Evolutionary conservation across 2,797 vertebrate species (phyloP), one percentile per base, ranked within the genome.

Genomic region (Muscicapa comitata): DNA sequence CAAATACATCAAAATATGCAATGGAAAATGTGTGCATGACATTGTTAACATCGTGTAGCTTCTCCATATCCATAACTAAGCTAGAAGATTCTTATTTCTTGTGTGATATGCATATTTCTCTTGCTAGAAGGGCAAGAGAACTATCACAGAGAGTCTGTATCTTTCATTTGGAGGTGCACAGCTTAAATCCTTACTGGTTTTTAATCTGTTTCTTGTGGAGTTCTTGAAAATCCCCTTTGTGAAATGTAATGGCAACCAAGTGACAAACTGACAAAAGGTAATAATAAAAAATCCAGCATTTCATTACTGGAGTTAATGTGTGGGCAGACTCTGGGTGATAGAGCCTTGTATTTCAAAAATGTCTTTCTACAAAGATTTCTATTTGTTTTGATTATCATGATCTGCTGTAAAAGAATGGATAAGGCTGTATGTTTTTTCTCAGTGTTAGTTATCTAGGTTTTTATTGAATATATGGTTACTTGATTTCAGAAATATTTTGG

Each of bases 81-180:
- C 90, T 94, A 75, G 94, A 91, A 84, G 90, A 95, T 93, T 95
- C 91, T 97, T 95, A 95, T 93, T 98, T 98, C 92, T 97, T 93
- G 71, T 90, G 42, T 28, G 20, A 93, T 89, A 53, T 79, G 50
- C 47, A 26, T 90, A 90, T 67, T 95, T 63, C 71, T 78, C 59
- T 70, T 94, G 80, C 90, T 96, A 78, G 89, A 86, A 97, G 82
- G 86, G 58, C 73, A 93, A 86, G 91, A 77, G 45, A 73, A 71
- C 75, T 88, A 83, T 79, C 85, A 67, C 62, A 81, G 70, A 31
- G 74, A 88, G 66, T 79, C 85, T 90, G 47, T 92, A 40, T 74
- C 93, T 94, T 95, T 88, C 67, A 53, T 90, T 93, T 11, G 33
- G 82, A 97, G 89, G 87, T 54, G 76, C 91, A 95, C 20, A 58